Evolutionary conservation across 2,888 invertebrate species (phyloP), one percentile per base, ranked within the genome.

Genomic region (Andrena minutula): DNA sequence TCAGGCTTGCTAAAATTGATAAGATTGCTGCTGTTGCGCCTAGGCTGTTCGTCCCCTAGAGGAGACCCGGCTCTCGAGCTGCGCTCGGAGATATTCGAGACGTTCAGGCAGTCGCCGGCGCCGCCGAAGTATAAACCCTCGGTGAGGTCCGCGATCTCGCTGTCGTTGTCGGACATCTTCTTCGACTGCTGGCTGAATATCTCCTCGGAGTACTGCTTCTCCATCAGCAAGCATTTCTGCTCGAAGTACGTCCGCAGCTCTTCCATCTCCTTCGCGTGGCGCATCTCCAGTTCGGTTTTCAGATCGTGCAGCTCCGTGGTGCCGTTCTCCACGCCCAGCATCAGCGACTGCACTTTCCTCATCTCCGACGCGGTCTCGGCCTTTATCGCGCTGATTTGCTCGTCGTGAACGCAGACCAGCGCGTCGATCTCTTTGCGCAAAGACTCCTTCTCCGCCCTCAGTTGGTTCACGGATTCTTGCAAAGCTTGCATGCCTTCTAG

Each of bases 201-300:
- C 89, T 96, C 96, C 88, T 96, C 96, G 0, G 96, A 96, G 92
- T 96, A 97, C 96, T 97, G 96, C 90, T 97, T 96, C 91, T 97
- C 97, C 93, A 97, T 95, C 89, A 97, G 97, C 0, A 96, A 95
- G 91, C 97, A 97, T 91, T 97, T 97, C 90, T 96, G 95, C 90
- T 97, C 97, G 91, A 97, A 97, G 90, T 97, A 97, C 10, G 95
- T 96, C 63, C 97, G 95, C 72, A 97, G 92, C 90, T 97, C 96
- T 92, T 97, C 97, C 96, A 97, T 96, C 92, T 97, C 97, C 83
- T 95, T 96, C 49, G 96, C 95, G 93, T 97, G 97, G 89, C 96
- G 96, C 4, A 94, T 91, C 73, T 96, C 96, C 35, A 97, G 93
- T 89, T 97, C 97, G 0, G 30, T 75, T 75, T 83, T 89, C 60